phyloP scores from a whole-genome alignment of 92 coral and sea anemone genomes.

The Parazoanthus atlanticus region DNA sequence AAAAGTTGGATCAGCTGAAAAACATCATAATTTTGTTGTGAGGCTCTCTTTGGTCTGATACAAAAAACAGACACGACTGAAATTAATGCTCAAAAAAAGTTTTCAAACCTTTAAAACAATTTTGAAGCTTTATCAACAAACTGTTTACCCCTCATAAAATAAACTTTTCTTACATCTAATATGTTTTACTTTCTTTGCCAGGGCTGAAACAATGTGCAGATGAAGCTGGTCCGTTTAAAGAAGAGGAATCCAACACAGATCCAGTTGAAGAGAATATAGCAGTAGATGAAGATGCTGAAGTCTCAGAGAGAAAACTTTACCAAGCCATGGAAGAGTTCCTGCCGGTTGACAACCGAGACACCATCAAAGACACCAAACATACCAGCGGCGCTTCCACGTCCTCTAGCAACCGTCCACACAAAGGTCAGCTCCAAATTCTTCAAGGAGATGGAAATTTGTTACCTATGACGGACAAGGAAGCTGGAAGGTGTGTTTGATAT shows the following conservation, averaged over 20 bases:
- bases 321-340: slow-evolving; percentile 65
- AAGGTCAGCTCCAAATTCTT: background rate
- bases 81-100: too few species aligned
- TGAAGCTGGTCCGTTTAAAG: background rate
- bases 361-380: background rate
- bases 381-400: background rate
- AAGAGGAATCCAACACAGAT: slow-evolving; percentile 24
- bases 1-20: too few species aligned
- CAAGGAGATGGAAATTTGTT: background rate
- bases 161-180: background rate
- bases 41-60: too few species aligned
- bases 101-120: too few species aligned
- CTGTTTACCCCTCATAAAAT: too few species aligned
- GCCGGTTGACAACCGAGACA: slow-evolving; percentile 11
- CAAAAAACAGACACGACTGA: too few species aligned
- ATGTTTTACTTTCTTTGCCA: background rate
- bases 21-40: too few species aligned
- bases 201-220: background rate
- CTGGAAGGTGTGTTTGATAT: slow-evolving; percentile 6
- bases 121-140: too few species aligned
- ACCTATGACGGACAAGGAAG: slow-evolving; percentile 33
- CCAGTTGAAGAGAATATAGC: slow-evolving; percentile 53
- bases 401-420: background rate
- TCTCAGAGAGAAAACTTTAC: slow-evolving; percentile 64
- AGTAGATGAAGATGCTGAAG: slow-evolving; percentile 80